Conservation (phyloP, 2,888 invertebrate genomes). For the Thereva nobilitata region DNA sequence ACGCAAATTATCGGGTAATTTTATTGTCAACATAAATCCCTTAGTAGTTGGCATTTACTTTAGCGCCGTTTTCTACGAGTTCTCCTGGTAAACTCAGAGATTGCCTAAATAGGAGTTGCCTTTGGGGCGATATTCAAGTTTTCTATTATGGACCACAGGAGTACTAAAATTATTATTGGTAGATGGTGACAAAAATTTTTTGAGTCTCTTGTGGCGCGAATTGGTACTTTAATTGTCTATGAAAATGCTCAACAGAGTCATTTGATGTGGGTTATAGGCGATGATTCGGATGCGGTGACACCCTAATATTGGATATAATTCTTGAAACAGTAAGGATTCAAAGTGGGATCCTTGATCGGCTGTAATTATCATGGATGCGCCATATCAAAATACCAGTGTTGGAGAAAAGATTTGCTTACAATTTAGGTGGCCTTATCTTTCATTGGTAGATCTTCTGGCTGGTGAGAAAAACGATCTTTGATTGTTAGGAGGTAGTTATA, state of each 20-base stretch:
- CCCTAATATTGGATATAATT: conserved; percentile 45
- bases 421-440: not conserved
- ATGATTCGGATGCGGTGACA: conserved; percentile 46
- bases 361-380: not conserved
- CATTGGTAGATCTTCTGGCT: not conserved
- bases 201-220: too few relatives aligned
- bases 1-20: too few relatives aligned
- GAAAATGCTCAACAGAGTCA: conserved; percentile 53
- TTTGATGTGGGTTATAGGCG: conserved; percentile 52
- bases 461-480: not conserved
- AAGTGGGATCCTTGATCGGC: conserved; percentile 49
- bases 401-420: not conserved
- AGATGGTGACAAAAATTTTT: conserved; percentile 27
- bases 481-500: too few relatives aligned
- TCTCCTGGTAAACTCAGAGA: too few relatives aligned
- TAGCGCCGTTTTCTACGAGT: too few relatives aligned
- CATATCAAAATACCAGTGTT: not conserved
- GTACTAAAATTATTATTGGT: conserved; percentile 1
- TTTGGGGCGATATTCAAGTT: too few relatives aligned
- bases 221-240: conserved; percentile 53
- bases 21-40: too few relatives aligned
- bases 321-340: conserved; percentile 47
- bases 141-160: too few relatives aligned
- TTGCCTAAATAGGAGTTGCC: too few relatives aligned
- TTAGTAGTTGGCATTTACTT: too few relatives aligned